phyloP scores from a whole-genome alignment of 2,888 invertebrate genomes.

The Onthophagus sagittarius region DNA sequence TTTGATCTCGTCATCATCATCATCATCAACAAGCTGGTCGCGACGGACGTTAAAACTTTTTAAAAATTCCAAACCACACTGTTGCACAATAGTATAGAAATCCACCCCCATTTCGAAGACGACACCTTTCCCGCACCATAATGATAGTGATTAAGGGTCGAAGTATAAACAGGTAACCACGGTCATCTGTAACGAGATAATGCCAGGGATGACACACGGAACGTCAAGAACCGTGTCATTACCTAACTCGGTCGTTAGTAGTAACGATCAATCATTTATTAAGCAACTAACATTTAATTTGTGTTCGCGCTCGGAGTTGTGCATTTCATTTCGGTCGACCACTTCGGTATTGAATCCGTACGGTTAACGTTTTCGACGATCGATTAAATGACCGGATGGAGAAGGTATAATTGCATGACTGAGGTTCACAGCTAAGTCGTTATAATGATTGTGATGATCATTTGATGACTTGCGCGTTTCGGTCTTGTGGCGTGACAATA shows the following conservation, averaged over 20 bases:
- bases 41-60: constrained; percentile 9
- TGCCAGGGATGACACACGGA: constrained; percentile 37
- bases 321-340: constrained; percentile 30
- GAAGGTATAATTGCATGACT: constrained; percentile 38
- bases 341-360: constrained; percentile 27
- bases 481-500: constrained; percentile 30
- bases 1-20: neutral
- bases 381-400: constrained; percentile 32
- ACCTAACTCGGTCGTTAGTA: constrained; percentile 37
- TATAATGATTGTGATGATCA: constrained; percentile 41
- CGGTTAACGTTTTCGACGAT: constrained; percentile 20
- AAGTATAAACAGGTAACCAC: constrained; percentile 36
- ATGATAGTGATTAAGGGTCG: constrained; percentile 28
- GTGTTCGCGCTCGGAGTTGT: constrained; percentile 33
- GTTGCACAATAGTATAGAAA: constrained; percentile 2
- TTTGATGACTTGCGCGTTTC: constrained; percentile 39
- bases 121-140: constrained; percentile 17
- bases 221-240: constrained; percentile 40
- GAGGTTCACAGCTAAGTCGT: constrained; percentile 36
- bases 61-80: constrained; percentile 16
- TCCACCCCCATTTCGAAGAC: neutral
- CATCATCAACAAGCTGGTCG: neutral
- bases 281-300: constrained; percentile 38
- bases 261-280: constrained; percentile 41
- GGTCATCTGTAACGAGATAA: constrained; percentile 37